phyloP scores from a whole-genome alignment of 1,140 invertebrate species.

The Delia radicum region DNA sequence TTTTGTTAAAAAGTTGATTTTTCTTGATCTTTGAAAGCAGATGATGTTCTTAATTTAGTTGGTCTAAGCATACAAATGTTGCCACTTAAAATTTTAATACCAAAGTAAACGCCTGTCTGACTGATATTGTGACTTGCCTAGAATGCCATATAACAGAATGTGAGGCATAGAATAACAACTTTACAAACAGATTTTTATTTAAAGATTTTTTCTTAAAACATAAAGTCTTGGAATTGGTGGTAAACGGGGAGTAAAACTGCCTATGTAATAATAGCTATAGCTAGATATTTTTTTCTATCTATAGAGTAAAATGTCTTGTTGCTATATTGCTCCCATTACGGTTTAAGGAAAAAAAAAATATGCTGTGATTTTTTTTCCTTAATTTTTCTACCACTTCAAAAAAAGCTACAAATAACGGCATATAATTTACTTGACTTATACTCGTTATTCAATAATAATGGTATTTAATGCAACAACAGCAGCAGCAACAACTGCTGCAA shows the following conservation, averaged over 20 bases:
- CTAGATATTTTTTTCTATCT: no score
- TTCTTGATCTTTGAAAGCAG: background rate
- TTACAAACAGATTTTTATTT: no score
- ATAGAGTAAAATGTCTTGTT: no score
- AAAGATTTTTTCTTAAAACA: no score
- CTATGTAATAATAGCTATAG: no score
- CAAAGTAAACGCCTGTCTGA: conserved; percentile 1
- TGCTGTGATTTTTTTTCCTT: background rate
- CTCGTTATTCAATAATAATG: conserved; percentile 24
- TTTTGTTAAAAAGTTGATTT: background rate
- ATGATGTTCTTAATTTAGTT: conserved; percentile 3
- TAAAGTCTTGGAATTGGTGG: no score
- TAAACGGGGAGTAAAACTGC: no score
- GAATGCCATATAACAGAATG: no score
- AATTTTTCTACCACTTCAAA: background rate
- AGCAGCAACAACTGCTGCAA: background rate
- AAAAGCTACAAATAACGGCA: conserved; percentile 10
- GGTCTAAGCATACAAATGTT: conserved; percentile 20
- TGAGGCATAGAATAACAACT: no score
- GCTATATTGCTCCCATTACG: background rate
- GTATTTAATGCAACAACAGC: conserved; percentile 5
- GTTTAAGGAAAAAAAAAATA: background rate
- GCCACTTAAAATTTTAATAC: conserved; percentile 20
- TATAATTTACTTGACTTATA: conserved; percentile 24
- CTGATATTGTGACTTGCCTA: background rate